phyloP scores from a whole-genome alignment of 2,888 invertebrate genomes.

The Drosophila mayaguana region DNA sequence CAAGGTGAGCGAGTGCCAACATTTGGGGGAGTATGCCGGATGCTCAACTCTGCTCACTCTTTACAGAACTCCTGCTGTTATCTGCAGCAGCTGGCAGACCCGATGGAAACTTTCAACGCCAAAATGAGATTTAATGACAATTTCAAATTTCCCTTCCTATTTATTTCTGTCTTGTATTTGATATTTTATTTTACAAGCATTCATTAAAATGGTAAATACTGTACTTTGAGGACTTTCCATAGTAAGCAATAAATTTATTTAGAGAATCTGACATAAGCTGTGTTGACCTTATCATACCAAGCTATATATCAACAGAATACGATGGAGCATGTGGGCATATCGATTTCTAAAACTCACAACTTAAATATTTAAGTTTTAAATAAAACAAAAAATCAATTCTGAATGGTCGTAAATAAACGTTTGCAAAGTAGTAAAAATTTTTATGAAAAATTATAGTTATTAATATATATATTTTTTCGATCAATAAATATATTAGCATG shows the following conservation, averaged over 20 bases:
- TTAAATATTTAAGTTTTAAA: no score
- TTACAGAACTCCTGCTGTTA: constrained; percentile 2
- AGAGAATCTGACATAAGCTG: no score
- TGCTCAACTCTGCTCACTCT: accelerated
- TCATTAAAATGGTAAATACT: neutral
- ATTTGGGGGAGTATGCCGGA: neutral
- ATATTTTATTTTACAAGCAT: neutral
- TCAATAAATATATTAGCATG: constrained; percentile 62
- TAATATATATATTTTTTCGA: constrained; percentile 27
- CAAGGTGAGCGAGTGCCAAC: neutral
- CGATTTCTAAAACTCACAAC: no score
- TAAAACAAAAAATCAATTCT: no score
- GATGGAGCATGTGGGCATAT: no score
- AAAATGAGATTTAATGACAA: neutral
- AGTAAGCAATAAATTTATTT: no score
- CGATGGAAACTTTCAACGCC: neutral
- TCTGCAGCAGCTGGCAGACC: neutral
- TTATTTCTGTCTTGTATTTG: neutral
- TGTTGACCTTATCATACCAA: no score
- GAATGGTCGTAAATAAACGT: no score
- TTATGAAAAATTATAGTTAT: neutral
- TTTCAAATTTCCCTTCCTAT: neutral
- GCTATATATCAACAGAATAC: no score
- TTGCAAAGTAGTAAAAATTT: no score
- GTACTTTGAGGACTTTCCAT: no score